Evolutionary conservation across 2,113 vertebrate genomes (phyloP), one percentile per base, ranked within the genome.

Genomic region (Phrynosoma platyrhinos): DNA sequence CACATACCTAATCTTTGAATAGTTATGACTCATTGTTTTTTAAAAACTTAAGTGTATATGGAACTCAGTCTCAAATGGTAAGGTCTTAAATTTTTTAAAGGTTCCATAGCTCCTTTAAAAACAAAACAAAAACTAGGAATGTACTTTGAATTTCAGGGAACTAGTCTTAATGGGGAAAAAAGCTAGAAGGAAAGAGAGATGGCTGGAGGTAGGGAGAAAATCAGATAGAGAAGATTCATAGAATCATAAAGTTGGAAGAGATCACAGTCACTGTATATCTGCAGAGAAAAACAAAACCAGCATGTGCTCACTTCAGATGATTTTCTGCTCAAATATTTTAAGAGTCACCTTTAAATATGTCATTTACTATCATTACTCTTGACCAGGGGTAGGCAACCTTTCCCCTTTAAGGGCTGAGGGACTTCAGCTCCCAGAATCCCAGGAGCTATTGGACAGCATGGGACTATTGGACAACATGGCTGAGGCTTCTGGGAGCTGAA

Each of bases 311-410:
- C 58, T 91, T 58, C 87, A 64, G 77, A 82, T 55, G 81, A 81
- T 82, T 77, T 90, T 84, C 9, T 85, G 85, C 90, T 32, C 52
- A 87, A 71, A 55, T 40, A 69, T 89, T 82, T 90, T 55, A 40
- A 82, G 82, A 92, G 71, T 0, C 1, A 36, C 90, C 91, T 55
- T 13, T 83, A 0, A 55, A 58, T 72, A 91, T 69, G 30, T 27
- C 71, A 82, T 82, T 72, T 16, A 82, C 47, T 32, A 82, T 21
- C 58, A 25, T 82, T n/a, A 82, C 69, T 62, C 62, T 47, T 55
- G 55, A 13, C 40, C n/a, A n/a, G n/a, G n/a, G n/a, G n/a, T n/a
- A n/a, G n/a, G n/a, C n/a, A n/a, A n/a, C n/a, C n/a, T n/a, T n/a
- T n/a, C n/a, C n/a, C n/a, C n/a, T n/a, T n/a, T n/a, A n/a, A n/a